Percentiles rank a stretch among this genome's conserved stretches.
These are phyloP conservation scores for Pangasius krempfi DNA, from an alignment of 2,797 vertebrate genomes.

Conservation along the genomic window DNA sequence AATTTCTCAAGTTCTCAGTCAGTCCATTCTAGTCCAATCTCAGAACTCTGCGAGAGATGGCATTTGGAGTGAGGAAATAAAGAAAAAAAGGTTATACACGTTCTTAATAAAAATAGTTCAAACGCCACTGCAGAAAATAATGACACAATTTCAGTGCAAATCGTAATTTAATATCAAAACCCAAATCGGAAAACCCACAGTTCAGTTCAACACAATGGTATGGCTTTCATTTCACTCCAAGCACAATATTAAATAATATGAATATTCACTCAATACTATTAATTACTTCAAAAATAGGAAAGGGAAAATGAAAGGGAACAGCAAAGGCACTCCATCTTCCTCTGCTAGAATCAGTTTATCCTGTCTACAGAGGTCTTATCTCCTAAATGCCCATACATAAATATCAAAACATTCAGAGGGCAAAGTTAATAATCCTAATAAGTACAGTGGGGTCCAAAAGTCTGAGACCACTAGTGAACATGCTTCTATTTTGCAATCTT, in stretches of 20 bases:
- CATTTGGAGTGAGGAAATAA: constrained; percentile 22
- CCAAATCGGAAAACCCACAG: constrained; percentile 3
- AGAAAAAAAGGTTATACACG: background rate
- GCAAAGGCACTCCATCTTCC: background rate
- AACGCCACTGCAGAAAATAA: background rate
- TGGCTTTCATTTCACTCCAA: constrained; percentile 35
- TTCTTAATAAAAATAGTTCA: background rate
- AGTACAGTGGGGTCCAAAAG: background rate
- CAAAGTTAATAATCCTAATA: background rate
- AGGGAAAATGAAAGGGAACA: constrained; percentile 13
- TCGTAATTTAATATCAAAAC: constrained; percentile 48
- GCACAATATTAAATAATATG: constrained; percentile 10
- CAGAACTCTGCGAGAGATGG: background rate
- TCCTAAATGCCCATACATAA: background rate
- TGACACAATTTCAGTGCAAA: constrained; percentile 40
- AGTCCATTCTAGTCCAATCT: constrained; percentile 26
- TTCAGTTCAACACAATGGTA: constrained; percentile 24
- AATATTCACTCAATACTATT: constrained; percentile 1
- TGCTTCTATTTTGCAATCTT: background rate
- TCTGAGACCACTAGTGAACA: background rate
- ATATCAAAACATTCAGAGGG: background rate
- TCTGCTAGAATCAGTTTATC: background rate
- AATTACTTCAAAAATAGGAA: constrained; percentile 14
- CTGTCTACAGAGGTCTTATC: background rate
- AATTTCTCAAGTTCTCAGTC: constrained; percentile 46